Evolutionary conservation across 2,888 invertebrate species (phyloP).

Genomic region (Epirrhoe alternata): DNA sequence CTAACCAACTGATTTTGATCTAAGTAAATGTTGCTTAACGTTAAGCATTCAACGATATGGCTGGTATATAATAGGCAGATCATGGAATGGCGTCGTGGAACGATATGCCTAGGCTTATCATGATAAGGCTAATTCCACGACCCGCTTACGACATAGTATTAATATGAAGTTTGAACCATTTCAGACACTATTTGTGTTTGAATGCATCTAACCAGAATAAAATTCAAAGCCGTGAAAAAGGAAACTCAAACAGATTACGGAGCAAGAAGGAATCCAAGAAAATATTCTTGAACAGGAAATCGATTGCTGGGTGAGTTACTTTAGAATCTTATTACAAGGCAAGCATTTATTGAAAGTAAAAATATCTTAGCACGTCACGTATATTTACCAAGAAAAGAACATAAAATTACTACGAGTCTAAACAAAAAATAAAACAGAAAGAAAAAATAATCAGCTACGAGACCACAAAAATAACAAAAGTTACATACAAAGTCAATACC

Average conservation of each 20-base stretch:
- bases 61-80: too few species aligned
- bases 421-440: conserved; percentile 11
- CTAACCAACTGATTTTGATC: too few species aligned
- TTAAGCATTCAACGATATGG: too few species aligned
- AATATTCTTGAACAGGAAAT: conserved; percentile 8
- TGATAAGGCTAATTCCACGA: too few species aligned
- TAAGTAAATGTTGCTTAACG: too few species aligned
- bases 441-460: conserved; percentile 17
- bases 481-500: conserved; percentile 26
- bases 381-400: neutral
- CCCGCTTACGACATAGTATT: too few species aligned
- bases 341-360: neutral
- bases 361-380: neutral
- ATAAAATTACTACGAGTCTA: conserved; percentile 3
- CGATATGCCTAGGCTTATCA: too few species aligned
- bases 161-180: neutral
- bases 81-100: too few species aligned
- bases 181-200: too few species aligned
- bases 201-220: neutral
- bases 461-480: conserved; percentile 26
- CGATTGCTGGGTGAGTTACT: conserved; percentile 12
- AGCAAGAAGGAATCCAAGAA: conserved; percentile 6
- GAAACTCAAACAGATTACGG: conserved; percentile 19
- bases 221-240: conserved; percentile 5
- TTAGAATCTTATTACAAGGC: conserved; percentile 9